phyloP scores from a whole-genome alignment of 2,797 vertebrate genomes.

The Sus cebifrons region DNA sequence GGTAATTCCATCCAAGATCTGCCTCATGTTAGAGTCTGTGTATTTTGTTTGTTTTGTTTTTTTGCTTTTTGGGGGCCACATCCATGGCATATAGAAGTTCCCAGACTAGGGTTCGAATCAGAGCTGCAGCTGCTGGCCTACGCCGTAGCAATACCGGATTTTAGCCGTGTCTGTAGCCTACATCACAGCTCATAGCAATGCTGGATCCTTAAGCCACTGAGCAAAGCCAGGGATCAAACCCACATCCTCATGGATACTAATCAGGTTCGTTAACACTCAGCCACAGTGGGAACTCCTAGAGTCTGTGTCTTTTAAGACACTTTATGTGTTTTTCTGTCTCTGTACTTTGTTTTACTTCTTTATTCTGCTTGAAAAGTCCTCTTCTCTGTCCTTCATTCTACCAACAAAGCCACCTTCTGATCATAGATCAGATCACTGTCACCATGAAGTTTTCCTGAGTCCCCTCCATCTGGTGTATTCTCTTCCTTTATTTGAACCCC shows the following conservation, averaged over 20 bases:
- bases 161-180: too few species aligned
- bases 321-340: constrained; percentile 1
- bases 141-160: too few species aligned
- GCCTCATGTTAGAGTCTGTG: neutral
- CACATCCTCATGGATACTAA: too few species aligned
- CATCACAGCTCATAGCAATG: too few species aligned
- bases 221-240: too few species aligned
- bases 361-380: constrained; percentile 24
- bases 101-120: too few species aligned
- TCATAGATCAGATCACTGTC: neutral
- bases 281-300: neutral
- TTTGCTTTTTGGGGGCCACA: too few species aligned
- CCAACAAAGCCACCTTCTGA: constrained; percentile 24
- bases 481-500: neutral
- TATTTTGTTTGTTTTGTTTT: neutral
- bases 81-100: too few species aligned
- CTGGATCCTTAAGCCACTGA: too few species aligned
- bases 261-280: too few species aligned
- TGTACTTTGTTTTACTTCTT: constrained; percentile 48
- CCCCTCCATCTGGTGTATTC: neutral
- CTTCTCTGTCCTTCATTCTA: neutral
- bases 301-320: neutral
- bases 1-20: neutral
- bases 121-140: too few species aligned
- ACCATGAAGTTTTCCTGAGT: constrained; percentile 1